Conservation (phyloP, 2,113 vertebrate species). For the Gavialis gangeticus region DNA sequence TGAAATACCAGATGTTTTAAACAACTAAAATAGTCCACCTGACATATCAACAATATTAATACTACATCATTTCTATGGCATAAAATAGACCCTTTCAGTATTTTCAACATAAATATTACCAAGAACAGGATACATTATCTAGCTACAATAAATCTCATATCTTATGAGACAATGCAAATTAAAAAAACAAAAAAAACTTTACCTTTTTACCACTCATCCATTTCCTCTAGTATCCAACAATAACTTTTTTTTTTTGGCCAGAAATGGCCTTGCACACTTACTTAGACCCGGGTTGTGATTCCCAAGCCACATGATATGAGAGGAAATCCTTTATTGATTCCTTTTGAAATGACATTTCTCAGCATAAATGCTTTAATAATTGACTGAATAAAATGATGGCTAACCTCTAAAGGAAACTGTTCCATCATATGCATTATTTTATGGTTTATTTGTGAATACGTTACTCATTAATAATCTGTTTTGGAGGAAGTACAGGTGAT, state of each 20-base stretch:
- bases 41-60: rapidly evolving
- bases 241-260: background rate
- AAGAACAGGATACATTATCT: background rate
- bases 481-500: conserved; percentile 4
- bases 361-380: conserved; percentile 56
- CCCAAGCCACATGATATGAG: background rate
- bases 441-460: conserved; percentile 38
- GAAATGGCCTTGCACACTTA: background rate
- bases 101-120: background rate
- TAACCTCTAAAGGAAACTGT: conserved; percentile 7
- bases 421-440: conserved; percentile 35
- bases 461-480: conserved; percentile 10
- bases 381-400: conserved; percentile 42
- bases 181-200: background rate
- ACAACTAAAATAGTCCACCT: background rate
- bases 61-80: rapidly evolving
- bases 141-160: background rate
- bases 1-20: background rate
- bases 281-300: background rate
- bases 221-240: background rate
- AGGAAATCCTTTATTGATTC: conserved; percentile 37
- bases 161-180: background rate
- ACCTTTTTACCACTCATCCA: background rate
- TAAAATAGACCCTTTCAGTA: background rate
- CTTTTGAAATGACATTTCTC: conserved; percentile 61